Base-by-base conservation (phyloP, 2,888 invertebrate genomes). In the Poecilus cupreus region DNA sequence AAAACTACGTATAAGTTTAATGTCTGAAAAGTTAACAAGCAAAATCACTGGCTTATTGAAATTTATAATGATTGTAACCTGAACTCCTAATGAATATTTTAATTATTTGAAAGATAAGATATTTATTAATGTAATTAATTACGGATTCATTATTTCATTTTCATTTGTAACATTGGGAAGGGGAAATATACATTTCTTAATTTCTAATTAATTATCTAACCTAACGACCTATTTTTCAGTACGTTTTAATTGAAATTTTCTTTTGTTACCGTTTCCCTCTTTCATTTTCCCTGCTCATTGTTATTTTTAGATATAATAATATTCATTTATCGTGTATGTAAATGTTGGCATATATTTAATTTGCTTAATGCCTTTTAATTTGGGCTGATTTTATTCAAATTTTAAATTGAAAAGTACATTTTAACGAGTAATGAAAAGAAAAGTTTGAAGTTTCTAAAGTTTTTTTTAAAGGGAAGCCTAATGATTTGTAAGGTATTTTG, bases 241-340 rank as follows among this genome's bases (percentile, higher is more conserved):
- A 11, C 3, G 13, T 24, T 60, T 60, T 60, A 60, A 60, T 60
- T 60, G 26, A 60, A 54, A 60, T 60, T 60, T 26, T 22, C 60
- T 60, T 60, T 60, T 60, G 24, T 60, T 60, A 60, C 24, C 60
- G 20, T 43, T 60, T 60, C 60, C 6, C 60, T 26, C 4, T 22
- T 60, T 10, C n/a, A 26, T 24, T 26, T 60, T 60, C 13, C 10
- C n/a, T 8, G 6, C 24, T 11, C 32, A 6, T 8, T 6, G 60
- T 60, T 60, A 26, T 60, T n/a, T 60, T 60, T 43, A 43, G 43
- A 11, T 8, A 60, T 60, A 60, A 60, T 60, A 60, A 24, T 60
- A 2, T 24, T 24, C 22, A 22, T 60, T 60, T 32, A 60, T 60
- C 24, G 60, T 60, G 60, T 60, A 13, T 60, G n/a, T 24, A 60